These are phyloP conservation scores for Nowickia ferox DNA, from an alignment of 2,888 invertebrate species.

Conservation along the genomic window DNA sequence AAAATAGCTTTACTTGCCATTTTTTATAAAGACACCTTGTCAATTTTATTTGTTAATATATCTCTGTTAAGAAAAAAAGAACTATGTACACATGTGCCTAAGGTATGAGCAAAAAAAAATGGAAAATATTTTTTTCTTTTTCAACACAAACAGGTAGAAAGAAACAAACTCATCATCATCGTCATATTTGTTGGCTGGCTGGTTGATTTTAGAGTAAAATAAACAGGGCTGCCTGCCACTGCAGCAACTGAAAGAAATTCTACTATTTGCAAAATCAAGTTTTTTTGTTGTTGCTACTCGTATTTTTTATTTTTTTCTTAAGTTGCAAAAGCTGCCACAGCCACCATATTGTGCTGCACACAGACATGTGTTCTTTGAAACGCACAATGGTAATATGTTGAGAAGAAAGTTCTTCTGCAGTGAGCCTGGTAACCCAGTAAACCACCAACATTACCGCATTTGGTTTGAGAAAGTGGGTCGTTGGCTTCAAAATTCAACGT, in stretches of 20 bases:
- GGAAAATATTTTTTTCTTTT: constrained; percentile 2
- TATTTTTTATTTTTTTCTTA: constrained; percentile 1
- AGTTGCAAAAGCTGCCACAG: constrained; percentile 40
- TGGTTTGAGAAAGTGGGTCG: constrained; percentile 72
- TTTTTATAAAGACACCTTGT: constrained; percentile 63
- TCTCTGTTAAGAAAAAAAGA: neutral
- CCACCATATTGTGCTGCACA: constrained; percentile 20
- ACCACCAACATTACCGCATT: constrained; percentile 70
- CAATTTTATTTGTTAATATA: constrained; percentile 60
- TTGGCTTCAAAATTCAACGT: constrained; percentile 64
- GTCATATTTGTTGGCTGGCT: constrained; percentile 39
- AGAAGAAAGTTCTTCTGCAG: constrained; percentile 70
- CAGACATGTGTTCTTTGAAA: constrained; percentile 40
- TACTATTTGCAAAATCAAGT: constrained; percentile 14
- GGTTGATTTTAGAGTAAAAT: constrained; percentile 29
- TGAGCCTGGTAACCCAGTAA: constrained; percentile 72
- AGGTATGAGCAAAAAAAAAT: neutral
- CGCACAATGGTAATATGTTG: constrained; percentile 32
- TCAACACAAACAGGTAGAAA: constrained; percentile 50
- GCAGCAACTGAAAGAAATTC: constrained; percentile 29
- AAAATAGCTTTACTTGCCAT: constrained; percentile 57
- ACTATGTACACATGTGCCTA: neutral
- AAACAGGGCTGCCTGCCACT: constrained; percentile 47
- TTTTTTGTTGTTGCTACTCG: neutral
- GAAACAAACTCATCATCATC: constrained; percentile 49